Base-by-base conservation (phyloP, 1,140 invertebrate genomes). In the Stegodyphus dumicola region DNA sequence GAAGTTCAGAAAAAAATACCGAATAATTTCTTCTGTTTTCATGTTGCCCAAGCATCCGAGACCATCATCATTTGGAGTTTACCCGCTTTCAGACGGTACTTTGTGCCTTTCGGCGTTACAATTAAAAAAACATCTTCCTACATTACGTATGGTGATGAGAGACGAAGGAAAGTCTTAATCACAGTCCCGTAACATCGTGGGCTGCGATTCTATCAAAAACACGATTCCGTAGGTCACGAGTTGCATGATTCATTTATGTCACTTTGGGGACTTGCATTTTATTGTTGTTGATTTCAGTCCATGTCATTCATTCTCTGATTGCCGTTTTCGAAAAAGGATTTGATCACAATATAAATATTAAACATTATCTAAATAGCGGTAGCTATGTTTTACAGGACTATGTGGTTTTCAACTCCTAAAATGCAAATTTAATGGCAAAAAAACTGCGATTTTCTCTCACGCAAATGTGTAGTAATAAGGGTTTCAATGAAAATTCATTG, bases 91-190 rank as follows among this genome's bases (percentile, higher is more conserved):
- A 33, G 33, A 33, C 33, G 33, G 33, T 52, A 48, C 11, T 73
- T 83, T 70, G 80, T 83, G 80, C 71, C 17, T 18, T 60, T 11
- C 5, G 5, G 33, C 33, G 54, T 65, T 64, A 83, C 80, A 83
- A 83, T 83, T 83, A 83, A 67, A 74, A 75, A 83, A 83, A 83
- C 80, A 83, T 83, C 80, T 83, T 83, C 70, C 54, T 18, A 75
- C 64, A 75, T 75, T 83, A 83, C 56, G 49, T 83, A 83, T 83
- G 80, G 49, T 75, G 80, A 83, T 83, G 80, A 74, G 79, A 52
- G 52, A 65, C 9, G 48, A n/a, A 66, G 64, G 52, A 79, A 80
- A 74, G 49, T 83, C 80, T 83, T 83, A 83, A 83, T 83, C 80
- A 73, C 60, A 65, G 80, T 67, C 54, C 49, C 18, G 33, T 64